Evolutionary conservation across 2,113 vertebrate genomes (phyloP), one percentile per base, ranked within the genome.

Genomic region (Cynocephalus volans): DNA sequence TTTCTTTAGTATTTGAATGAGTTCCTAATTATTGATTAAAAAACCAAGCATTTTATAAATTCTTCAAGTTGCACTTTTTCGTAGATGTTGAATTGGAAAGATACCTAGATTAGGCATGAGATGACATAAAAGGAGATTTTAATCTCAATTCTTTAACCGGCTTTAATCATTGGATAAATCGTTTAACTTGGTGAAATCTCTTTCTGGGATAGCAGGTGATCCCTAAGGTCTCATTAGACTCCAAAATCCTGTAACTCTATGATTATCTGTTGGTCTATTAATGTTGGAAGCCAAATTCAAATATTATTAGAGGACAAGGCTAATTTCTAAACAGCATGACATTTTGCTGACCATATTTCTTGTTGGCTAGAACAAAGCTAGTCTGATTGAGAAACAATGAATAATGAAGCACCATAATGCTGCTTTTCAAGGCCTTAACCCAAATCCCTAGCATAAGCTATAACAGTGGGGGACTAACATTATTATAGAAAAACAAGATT

Each of bases 401-500:
- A 95, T 80, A 79, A 69, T 33, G 48, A 97, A 96, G 64, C 60
- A 88, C 65, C 86, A 69, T 48, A 95, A 97, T 95, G 72, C 50
- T 96, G 52, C 65, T 97, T 97, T 96, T 48, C 88, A 96, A 94
- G 77, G 75, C 60, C 97, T 77, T 90, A 76, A 52, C 84, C 64
- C 84, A 92, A 88, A 85, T 94, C 65, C 79, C 58, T 83, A 48
- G 19, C 3, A 36, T 48, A 36, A 86, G 45, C 60, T 52, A n/a
- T 58, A 41, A 31, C 26, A 62, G 13, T n/a, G 4, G 19, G 23
- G 8, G 18, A 81, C 28, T 62, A 65, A 50, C 52, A 58, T 48
- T 76, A 76, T 52, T 48, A 56, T 31, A 56, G 19, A 2, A n/a
- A 88, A 83, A 62, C 0, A 18, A 70, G 84, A 88, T 45, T 52